Base-by-base conservation (phyloP, 2,888 invertebrate genomes). In the Neocrepidodera transversa region DNA sequence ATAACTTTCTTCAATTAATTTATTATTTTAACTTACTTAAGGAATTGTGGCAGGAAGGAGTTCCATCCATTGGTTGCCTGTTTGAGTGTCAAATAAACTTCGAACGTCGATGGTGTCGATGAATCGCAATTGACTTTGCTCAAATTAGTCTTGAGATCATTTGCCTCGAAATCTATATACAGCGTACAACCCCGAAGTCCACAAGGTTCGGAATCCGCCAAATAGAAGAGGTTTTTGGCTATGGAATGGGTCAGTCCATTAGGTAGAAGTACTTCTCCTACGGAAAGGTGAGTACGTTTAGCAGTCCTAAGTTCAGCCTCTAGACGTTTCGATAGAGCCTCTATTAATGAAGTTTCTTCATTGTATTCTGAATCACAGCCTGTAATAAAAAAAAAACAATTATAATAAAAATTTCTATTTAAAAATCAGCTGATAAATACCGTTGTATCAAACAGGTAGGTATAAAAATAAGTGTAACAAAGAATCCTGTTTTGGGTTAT, bases 21-120 rank as follows among this genome's bases (percentile, higher is more conserved):
- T n/a, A n/a, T n/a, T n/a, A n/a, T n/a, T n/a, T n/a, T n/a, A n/a
- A 87, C 90, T 89, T 80, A 92, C 92, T 92, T 92, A 80, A 93
- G 85, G 81, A 94, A 91, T 80, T 93, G 92, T 79, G 92, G 92
- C 81, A 94, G 83, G 77, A 90, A 84, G 73, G 89, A 88, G 70
- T 90, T 91, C 94, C 94, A 94, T 76, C 90, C 88, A 70, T 89
- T 88, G 52, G 87, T 86, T 76, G 92, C 91, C 78, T 93, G 93
- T 78, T 90, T 90, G 65, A 95, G 83, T 49, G 92, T 93, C 67
- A 95, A 83, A 80, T 90, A 90, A 71, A 95, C 85, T 81, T 95
- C 94, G 78, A 94, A 95, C 63, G 94, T 95, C 62, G 93, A 89
- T 50, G 93, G 90, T 17, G 92, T 91, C 76, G 85, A 86, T 52